phyloP scores from a whole-genome alignment of 1,140 invertebrate species.

The Yoshiicerus persimilis region DNA sequence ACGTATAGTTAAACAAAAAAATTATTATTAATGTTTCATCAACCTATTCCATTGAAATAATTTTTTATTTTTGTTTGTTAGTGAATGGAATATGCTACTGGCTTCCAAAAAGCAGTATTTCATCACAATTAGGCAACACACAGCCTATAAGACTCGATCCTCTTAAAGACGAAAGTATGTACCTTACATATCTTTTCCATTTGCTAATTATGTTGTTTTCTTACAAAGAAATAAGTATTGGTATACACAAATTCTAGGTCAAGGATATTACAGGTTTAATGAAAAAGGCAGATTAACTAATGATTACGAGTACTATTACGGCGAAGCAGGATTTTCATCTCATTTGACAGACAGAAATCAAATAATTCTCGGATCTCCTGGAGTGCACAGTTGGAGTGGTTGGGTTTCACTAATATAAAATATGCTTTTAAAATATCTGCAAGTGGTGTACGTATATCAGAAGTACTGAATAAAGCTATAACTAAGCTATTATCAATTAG shows the following conservation, averaged over 20 bases:
- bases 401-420: background rate
- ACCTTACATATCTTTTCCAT: background rate
- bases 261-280: background rate
- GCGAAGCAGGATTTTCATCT: conserved; percentile 51
- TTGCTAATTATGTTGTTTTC: background rate
- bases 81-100: background rate
- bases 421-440: background rate
- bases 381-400: conserved; percentile 55
- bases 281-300: background rate
- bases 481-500: no score
- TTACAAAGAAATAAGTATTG: no score
- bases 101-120: background rate
- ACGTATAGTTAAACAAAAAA: no score
- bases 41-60: background rate
- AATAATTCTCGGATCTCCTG: conserved; percentile 55
- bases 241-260: no score
- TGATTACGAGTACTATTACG: conserved; percentile 49
- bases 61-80: background rate
- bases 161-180: background rate
- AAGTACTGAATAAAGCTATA: background rate
- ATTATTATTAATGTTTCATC: no score
- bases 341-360: conserved; percentile 48
- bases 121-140: background rate
- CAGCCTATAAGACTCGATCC: background rate
- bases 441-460: background rate